phyloP scores from a whole-genome alignment of 1,140 invertebrate genomes.

The Eumeta japonica region DNA sequence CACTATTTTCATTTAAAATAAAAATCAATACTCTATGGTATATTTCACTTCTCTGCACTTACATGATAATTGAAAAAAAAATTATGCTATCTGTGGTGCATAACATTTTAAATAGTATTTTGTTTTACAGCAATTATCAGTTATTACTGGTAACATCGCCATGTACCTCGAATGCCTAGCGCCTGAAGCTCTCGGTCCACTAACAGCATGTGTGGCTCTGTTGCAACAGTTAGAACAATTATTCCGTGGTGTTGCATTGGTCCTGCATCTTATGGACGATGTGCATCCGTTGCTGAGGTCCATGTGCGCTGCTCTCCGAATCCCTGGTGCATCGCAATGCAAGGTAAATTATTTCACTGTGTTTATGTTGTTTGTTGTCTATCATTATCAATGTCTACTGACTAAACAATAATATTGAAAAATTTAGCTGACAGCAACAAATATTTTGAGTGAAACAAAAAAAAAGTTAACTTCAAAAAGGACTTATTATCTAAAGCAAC shows the following conservation, averaged over 20 bases:
- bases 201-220: slow-evolving; percentile 77
- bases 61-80: not conserved
- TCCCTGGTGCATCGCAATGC: slow-evolving; percentile 77
- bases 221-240: slow-evolving; percentile 80
- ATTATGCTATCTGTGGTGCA: not conserved
- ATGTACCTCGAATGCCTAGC: slow-evolving; percentile 91
- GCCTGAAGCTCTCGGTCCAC: slow-evolving; percentile 74
- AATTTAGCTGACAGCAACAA: not conserved
- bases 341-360: slow-evolving; percentile 69
- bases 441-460: no score
- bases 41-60: not conserved
- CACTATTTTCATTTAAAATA: no score
- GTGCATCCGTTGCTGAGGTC: slow-evolving; percentile 78
- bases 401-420: not conserved
- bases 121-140: slow-evolving; percentile 30
- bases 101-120: not conserved
- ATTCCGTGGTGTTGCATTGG: slow-evolving; percentile 75
- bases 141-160: slow-evolving; percentile 72
- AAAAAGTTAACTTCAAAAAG: no score
- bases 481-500: no score
- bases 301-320: slow-evolving; percentile 80
- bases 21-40: not conserved
- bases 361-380: no score
- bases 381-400: not conserved
- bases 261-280: slow-evolving; percentile 72